Base-by-base conservation (phyloP, 2,888 invertebrate genomes). In the Melieria crassipennis region DNA sequence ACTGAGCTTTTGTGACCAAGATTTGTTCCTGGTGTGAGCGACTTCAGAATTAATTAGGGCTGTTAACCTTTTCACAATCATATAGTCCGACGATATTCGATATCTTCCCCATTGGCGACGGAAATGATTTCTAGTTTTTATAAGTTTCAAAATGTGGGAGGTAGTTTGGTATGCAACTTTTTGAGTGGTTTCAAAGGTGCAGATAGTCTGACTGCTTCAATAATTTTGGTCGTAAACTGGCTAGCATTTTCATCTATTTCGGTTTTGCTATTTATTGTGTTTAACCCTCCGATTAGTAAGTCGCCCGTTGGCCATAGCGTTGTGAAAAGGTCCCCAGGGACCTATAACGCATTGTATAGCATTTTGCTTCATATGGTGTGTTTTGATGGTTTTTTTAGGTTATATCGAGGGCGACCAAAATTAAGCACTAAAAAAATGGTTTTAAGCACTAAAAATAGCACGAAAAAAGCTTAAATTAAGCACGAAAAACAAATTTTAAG, bases 31-130 rank as follows among this genome's bases (percentile, higher is more conserved):
- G 30, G 2, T 30, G 30, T 30, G 30, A 30, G 30, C 30, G 30
- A 30, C 2, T 30, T 30, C 30, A 30, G 30, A 30, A 30, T 30
- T 30, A 30, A 30, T 43, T 45, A 61, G 5, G n/a, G 9, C 3
- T 9, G 11, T 61, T 43, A 43, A 61, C 45, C 61, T 63, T 50
- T 63, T 63, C 65, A 65, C 16, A 13, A 11, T 13, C 13, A 30
- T 43, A 65, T 43, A 65, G 46, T 65, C 56, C 7, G 65, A 45
- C 47, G 46, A 13, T 6, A 6, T 10, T 16, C 67, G 50, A 67
- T 58, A 67, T 30, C 30, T 42, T 9, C 48, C 43, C 60, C 60
- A 67, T 50, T 67, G 67, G 3, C 48, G 30, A 16, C 60, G 67
- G 43, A 47, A 30, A 47, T 55, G 55, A 13, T 65, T 65, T 43